Base-by-base conservation (phyloP, 2,797 vertebrate species). In the Acanthiza pusilla region DNA sequence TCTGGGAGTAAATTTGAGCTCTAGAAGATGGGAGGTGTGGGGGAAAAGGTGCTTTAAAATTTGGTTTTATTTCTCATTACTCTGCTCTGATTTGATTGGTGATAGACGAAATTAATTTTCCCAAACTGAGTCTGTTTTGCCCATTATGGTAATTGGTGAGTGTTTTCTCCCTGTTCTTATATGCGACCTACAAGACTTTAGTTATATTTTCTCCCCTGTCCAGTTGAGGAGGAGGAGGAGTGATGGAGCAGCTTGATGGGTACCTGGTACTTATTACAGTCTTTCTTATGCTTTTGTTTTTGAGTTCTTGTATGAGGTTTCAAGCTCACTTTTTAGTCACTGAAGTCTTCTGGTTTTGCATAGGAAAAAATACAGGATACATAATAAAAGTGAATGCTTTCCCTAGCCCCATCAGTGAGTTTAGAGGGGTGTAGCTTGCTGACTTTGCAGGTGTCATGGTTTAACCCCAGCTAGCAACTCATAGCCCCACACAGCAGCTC, bases 351-450 rank as follows among this genome's bases (percentile, higher is more conserved):
- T 61, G 34, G 0, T 45, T 61, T 76, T 48, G 36, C 30, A 30
- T 5, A 66, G 19, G 10, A 78, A 66, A 62, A 82, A 40, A 17
- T 18, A 30, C 11, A 53, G 42, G 8, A 16, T n/a, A 19, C 22
- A 3, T 40, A 30, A 43, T 7, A 76, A 73, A 72, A 79, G 11
- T 22, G 6, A 16, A 27, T 47, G 19, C 4, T 77, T 80, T 54
- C 34, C 2, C 32, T 60, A n/a, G 11, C 5, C 0, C 0, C 30
- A 58, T 75, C 27, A 47, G 2, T 51, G 27, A 40, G 1, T n/a
- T 76, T 70, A 45, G 38, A 57, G 17, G 6, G 6, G 5, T 45
- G 10, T 25, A 34, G 27, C 25, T 85, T 51, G 7, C 23, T 79
- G 30, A 48, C 13, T 71, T 71, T 27, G 6, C 8, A 38, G 13